Conservation (phyloP, 2,113 vertebrate genomes). For the Hystrix brachyura region DNA sequence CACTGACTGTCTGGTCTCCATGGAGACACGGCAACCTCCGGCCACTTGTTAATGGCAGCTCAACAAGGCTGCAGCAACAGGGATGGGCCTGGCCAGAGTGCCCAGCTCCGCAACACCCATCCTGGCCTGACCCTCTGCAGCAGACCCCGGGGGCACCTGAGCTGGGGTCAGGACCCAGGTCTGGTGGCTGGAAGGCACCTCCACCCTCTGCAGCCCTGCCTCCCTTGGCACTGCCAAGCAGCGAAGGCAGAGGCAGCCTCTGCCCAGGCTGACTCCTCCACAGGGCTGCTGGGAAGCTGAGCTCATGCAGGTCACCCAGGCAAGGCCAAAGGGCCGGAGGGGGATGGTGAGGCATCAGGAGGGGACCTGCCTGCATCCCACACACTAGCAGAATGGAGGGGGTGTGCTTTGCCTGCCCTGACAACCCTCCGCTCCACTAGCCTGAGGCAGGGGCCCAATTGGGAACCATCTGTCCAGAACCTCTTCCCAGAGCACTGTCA, state of each 20-base stretch:
- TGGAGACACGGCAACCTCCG: slow-evolving; percentile 92
- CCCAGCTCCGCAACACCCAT: slow-evolving; percentile 45
- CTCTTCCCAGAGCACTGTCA: slow-evolving; percentile 78
- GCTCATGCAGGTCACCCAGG: slow-evolving; percentile 80
- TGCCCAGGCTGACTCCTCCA: slow-evolving; percentile 77
- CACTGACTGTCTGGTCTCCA: slow-evolving; percentile 92
- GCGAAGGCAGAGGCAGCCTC: slow-evolving; percentile 74
- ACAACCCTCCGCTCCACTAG: slow-evolving; percentile 77
- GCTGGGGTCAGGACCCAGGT: slow-evolving; percentile 17
- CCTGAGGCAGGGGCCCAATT: slow-evolving; percentile 78
- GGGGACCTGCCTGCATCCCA: slow-evolving; percentile 65
- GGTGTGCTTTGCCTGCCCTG: slow-evolving; percentile 55
- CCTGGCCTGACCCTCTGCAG: slow-evolving; percentile 58
- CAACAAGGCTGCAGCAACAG: slow-evolving; percentile 82
- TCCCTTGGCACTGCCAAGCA: slow-evolving; percentile 73
- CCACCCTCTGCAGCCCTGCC: neutral
- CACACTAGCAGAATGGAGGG: slow-evolving; percentile 57
- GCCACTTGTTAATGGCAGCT: slow-evolving; percentile 91
- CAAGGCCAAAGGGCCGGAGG: slow-evolving; percentile 79
- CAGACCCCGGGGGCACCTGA: slow-evolving; percentile 49
- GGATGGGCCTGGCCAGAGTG: slow-evolving; percentile 66
- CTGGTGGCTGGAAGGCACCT: neutral
- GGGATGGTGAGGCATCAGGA: slow-evolving; percentile 57
- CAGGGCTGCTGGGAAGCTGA: slow-evolving; percentile 83
- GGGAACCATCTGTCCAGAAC: slow-evolving; percentile 83